Conservation (phyloP, 2,888 invertebrate genomes). For the Drosophila anceps region DNA sequence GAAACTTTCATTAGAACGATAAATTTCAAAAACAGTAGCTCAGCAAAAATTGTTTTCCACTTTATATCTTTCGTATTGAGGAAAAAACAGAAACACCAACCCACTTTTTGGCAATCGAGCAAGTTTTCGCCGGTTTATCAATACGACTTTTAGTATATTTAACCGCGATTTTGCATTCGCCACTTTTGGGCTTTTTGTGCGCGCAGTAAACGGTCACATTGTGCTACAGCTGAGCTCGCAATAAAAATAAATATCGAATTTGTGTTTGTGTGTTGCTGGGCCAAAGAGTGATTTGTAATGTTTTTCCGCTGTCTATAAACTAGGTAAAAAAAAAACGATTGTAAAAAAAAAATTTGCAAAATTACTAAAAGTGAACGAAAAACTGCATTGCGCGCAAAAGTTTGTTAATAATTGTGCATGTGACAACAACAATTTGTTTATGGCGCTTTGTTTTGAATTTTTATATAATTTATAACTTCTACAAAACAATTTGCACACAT, state of each 20-base stretch:
- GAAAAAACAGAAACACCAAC: background rate
- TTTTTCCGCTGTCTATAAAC: slow-evolving; percentile 21
- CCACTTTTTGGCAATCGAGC: background rate
- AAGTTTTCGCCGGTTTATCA: background rate
- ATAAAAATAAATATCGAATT: slow-evolving; percentile 58
- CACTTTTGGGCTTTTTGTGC: background rate
- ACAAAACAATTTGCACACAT: slow-evolving; percentile 16
- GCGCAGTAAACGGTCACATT: slow-evolving; percentile 19
- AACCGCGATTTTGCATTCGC: background rate
- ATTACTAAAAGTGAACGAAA: background rate
- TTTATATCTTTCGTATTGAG: background rate
- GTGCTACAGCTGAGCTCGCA: slow-evolving; percentile 48
- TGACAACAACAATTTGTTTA: background rate
- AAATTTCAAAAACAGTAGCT: accelerated
- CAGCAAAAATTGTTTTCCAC: background rate
- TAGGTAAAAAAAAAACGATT: slow-evolving; percentile 32
- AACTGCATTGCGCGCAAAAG: background rate
- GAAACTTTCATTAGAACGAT: too few species aligned
- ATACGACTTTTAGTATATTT: background rate
- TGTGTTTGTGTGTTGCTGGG: slow-evolving; percentile 45
- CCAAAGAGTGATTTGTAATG: slow-evolving; percentile 45
- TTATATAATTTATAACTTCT: slow-evolving; percentile 43
- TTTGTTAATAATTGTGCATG: background rate
- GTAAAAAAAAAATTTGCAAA: background rate
- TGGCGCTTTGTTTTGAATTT: slow-evolving; percentile 39